phyloP scores from a whole-genome alignment of 2,888 invertebrate species.

The Sarcophaga variegata region DNA sequence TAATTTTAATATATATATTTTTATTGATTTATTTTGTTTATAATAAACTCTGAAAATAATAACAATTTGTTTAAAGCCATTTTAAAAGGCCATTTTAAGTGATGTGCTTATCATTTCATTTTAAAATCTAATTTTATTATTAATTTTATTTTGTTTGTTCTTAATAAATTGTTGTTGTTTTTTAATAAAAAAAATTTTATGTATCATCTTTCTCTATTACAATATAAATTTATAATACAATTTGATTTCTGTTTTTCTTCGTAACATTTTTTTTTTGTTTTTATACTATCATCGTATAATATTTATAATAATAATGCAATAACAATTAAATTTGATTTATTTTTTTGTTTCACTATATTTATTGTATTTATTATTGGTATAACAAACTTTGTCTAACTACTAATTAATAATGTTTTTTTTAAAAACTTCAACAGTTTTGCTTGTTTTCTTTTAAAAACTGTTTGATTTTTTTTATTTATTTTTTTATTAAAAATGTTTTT shows the following conservation, averaged over 20 bases:
- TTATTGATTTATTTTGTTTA: slow-evolving; percentile 35
- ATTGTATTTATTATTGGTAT: neutral
- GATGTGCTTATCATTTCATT: slow-evolving; percentile 52
- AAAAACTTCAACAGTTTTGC: neutral
- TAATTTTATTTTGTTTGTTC: neutral
- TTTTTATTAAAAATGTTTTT: slow-evolving; percentile 5
- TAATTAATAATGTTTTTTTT: neutral
- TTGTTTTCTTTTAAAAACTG: neutral
- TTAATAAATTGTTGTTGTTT: slow-evolving; percentile 32
- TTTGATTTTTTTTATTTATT: neutral
- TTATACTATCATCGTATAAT: neutral
- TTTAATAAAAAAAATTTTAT: slow-evolving; percentile 32
- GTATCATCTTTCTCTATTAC: neutral
- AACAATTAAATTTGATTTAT: slow-evolving; percentile 26
- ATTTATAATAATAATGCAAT: slow-evolving; percentile 38
- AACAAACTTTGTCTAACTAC: slow-evolving; percentile 1
- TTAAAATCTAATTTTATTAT: slow-evolving; percentile 59
- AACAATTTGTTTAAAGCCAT: slow-evolving; percentile 70
- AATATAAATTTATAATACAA: slow-evolving; percentile 51
- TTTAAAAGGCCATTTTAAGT: slow-evolving; percentile 69
- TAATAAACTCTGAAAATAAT: slow-evolving; percentile 70
- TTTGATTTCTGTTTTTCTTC: slow-evolving; percentile 23
- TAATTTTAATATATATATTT: slow-evolving; percentile 1
- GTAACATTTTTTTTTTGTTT: slow-evolving; percentile 19
- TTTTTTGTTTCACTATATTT: neutral